Conservation (phyloP, 2,113 vertebrate genomes). For the Salvelinus sp. region DNA sequence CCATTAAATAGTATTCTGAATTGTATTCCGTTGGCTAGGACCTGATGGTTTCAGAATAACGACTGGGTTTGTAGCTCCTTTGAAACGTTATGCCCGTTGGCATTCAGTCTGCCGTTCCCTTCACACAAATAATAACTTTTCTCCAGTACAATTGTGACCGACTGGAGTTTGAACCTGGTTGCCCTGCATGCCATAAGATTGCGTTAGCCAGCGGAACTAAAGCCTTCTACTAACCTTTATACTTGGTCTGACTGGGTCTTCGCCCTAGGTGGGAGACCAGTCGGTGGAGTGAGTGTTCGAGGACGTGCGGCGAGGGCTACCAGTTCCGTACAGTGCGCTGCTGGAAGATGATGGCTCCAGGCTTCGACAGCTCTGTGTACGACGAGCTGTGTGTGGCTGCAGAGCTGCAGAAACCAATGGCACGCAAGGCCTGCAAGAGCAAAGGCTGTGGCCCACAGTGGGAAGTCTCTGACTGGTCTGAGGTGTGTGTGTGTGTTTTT, state of each 20-base stretch:
- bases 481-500: constrained; percentile 64
- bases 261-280: constrained; percentile 86
- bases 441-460: constrained; percentile 88
- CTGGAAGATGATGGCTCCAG: constrained; percentile 89
- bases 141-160: too few relatives aligned
- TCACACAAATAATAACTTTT: too few relatives aligned
- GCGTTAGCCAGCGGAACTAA: too few relatives aligned
- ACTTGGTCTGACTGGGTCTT: background rate
- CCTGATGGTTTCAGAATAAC: too few relatives aligned
- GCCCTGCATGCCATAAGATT: too few relatives aligned
- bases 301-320: constrained; percentile 83
- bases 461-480: constrained; percentile 83
- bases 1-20: too few relatives aligned
- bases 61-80: too few relatives aligned
- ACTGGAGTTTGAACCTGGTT: too few relatives aligned
- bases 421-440: constrained; percentile 82
- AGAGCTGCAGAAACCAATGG: constrained; percentile 82
- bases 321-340: constrained; percentile 87
- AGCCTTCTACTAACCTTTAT: background rate
- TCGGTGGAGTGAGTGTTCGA: constrained; percentile 86
- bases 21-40: too few relatives aligned
- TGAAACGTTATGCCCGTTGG: too few relatives aligned
- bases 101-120: too few relatives aligned
- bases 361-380: constrained; percentile 88
- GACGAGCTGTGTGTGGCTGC: constrained; percentile 81